A percentile compares a stretch with the other conserved stretches of the same genome.
phyloP scores from a whole-genome alignment of 2,113 vertebrate genomes.

The Pardalotus punctatus region DNA sequence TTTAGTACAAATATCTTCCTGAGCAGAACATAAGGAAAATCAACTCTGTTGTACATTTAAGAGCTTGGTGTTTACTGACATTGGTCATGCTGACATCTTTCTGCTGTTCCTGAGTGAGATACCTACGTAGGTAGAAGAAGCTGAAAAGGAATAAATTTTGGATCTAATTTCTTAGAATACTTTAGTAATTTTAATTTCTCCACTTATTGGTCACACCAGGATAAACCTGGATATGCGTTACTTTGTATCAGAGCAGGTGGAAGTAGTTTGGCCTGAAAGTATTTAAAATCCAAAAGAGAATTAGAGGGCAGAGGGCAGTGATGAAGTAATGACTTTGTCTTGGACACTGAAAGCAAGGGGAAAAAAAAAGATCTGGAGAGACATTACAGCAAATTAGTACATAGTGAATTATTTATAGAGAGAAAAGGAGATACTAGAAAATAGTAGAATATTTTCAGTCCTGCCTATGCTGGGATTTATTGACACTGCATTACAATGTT shows the following conservation, averaged over 20 bases:
- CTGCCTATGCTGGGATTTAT: background rate
- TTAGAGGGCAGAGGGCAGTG: background rate
- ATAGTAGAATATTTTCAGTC: background rate
- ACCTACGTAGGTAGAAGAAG: background rate
- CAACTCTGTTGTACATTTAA: background rate
- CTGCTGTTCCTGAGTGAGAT: background rate
- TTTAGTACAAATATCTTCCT: background rate
- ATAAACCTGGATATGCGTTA: background rate
- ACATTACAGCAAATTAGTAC: constrained; percentile 28
- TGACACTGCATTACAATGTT: background rate
- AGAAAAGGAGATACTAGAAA: background rate
- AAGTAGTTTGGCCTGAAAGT: background rate
- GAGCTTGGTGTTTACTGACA: background rate
- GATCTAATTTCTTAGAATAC: background rate
- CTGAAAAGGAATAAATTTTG: background rate
- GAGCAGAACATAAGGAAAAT: background rate
- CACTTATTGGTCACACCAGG: background rate
- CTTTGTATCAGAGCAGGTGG: background rate
- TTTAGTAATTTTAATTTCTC: background rate
- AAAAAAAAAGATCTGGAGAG: background rate
- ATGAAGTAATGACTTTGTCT: constrained; percentile 47
- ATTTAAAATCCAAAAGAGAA: constrained; percentile 19
- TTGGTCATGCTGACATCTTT: background rate
- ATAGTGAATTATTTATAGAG: constrained; percentile 36
- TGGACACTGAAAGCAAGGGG: background rate